These are phyloP conservation scores for Poecilobothrus nobilitatus DNA, from an alignment of 2,888 invertebrate species.

Conservation along the genomic window DNA sequence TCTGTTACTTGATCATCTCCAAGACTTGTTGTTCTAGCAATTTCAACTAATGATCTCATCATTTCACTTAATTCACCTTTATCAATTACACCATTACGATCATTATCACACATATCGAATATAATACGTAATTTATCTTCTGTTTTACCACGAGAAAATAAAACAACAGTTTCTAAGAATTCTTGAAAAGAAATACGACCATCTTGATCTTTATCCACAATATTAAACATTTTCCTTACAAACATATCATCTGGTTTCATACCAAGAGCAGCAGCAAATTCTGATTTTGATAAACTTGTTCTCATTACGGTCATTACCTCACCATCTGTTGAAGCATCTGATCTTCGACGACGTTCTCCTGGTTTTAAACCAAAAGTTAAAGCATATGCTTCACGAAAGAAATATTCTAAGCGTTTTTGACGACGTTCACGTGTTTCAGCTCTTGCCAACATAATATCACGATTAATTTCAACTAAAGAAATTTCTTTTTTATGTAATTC, in stretches of 20 bases:
- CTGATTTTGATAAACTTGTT: slow-evolving; percentile 80
- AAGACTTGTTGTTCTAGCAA: slow-evolving; percentile 82
- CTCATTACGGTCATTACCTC: slow-evolving; percentile 90
- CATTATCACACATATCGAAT: slow-evolving; percentile 96
- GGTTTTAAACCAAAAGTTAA: slow-evolving; percentile 80
- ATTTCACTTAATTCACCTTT: slow-evolving; percentile 89
- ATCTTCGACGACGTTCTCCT: slow-evolving; percentile 69
- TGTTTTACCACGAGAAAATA: slow-evolving; percentile 86
- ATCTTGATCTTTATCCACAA: slow-evolving; percentile 89
- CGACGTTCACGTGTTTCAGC: slow-evolving; percentile 89
- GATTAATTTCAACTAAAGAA: slow-evolving; percentile 58
- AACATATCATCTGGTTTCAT: slow-evolving; percentile 94
- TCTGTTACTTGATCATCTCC: slow-evolving; percentile 86
- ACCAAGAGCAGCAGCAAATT: slow-evolving; percentile 90
- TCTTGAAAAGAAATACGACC: slow-evolving; percentile 93
- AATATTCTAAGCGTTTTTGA: slow-evolving; percentile 88
- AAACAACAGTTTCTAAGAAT: slow-evolving; percentile 85
- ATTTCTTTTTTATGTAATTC: slow-evolving; percentile 74
- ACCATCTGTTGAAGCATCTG: slow-evolving; percentile 63
- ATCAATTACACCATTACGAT: slow-evolving; percentile 88
- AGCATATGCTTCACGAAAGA: slow-evolving; percentile 93
- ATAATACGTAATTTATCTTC: slow-evolving; percentile 90
- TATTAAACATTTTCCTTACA: slow-evolving; percentile 95
- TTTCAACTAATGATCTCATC: slow-evolving; percentile 85
- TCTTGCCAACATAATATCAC: slow-evolving; percentile 80